phyloP scores from a whole-genome alignment of 1,140 invertebrate genomes.

The Nephila pilipes region DNA sequence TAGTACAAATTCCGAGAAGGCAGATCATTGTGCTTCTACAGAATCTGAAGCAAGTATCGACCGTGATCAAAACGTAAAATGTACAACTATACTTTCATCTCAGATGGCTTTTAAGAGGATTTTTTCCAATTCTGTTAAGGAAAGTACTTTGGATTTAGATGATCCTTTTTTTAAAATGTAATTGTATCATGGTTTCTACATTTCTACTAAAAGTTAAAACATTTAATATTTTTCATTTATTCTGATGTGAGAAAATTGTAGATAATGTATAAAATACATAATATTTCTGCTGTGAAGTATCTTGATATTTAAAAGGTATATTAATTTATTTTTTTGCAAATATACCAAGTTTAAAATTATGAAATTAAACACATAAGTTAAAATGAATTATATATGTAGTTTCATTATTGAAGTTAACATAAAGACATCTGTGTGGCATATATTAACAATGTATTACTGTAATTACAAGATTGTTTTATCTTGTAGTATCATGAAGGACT shows the following conservation, averaged over 20 bases:
- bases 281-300: too few relatives aligned
- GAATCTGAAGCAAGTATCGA: neutral
- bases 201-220: neutral
- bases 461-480: too few relatives aligned
- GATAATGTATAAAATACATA: too few relatives aligned
- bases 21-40: neutral
- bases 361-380: too few relatives aligned
- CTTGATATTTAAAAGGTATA: neutral
- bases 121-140: conserved; percentile 2
- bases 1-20: neutral
- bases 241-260: too few relatives aligned
- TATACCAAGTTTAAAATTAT: too few relatives aligned
- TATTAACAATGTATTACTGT: too few relatives aligned
- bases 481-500: too few relatives aligned
- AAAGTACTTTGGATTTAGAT: conserved; percentile 14
- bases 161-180: conserved; percentile 41
- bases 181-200: neutral
- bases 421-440: too few relatives aligned
- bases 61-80: neutral
- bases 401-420: too few relatives aligned
- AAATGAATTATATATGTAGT: too few relatives aligned
- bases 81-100: conserved; percentile 29
- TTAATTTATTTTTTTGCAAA: too few relatives aligned
- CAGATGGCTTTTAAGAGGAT: conserved; percentile 53
- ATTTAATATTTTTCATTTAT: neutral